Evolutionary conservation across 2,113 vertebrate species (phyloP).

Genomic region (Archilochus colubris): DNA sequence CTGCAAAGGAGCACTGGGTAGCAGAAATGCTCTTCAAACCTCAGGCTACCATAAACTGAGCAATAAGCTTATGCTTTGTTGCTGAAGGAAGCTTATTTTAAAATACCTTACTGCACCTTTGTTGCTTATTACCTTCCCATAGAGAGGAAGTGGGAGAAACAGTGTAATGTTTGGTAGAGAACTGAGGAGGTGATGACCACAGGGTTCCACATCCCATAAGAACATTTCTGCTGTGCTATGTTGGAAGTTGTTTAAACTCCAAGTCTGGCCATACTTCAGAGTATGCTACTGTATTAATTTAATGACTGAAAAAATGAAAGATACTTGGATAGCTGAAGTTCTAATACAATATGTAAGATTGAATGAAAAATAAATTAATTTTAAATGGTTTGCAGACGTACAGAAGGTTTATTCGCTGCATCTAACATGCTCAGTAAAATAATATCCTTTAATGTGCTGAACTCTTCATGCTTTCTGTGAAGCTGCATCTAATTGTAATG

Average conservation of each 20-base stretch:
- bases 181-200: not conserved
- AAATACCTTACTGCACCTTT: not conserved
- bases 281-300: not conserved
- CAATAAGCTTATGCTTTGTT: not conserved
- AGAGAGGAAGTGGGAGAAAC: not conserved
- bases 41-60: not conserved
- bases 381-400: constrained; percentile 46
- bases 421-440: constrained; percentile 54
- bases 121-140: not conserved
- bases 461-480: constrained; percentile 36
- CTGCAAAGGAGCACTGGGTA: not conserved
- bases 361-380: constrained; percentile 63
- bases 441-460: constrained; percentile 64
- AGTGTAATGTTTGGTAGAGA: not conserved
- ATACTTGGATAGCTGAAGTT: constrained; percentile 4
- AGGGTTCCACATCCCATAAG: not conserved
- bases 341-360: constrained; percentile 10
- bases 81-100: not conserved
- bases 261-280: not conserved
- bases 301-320: not conserved
- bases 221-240: not conserved
- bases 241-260: not conserved
- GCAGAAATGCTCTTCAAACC: not conserved
- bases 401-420: constrained; percentile 36
- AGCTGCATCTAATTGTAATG: constrained; percentile 55